Percentiles rank a stretch among this genome's conserved stretches.
Evolutionary conservation across 2,113 vertebrate species (phyloP).

Genomic region (Epinephelus cyanopodus): DNA sequence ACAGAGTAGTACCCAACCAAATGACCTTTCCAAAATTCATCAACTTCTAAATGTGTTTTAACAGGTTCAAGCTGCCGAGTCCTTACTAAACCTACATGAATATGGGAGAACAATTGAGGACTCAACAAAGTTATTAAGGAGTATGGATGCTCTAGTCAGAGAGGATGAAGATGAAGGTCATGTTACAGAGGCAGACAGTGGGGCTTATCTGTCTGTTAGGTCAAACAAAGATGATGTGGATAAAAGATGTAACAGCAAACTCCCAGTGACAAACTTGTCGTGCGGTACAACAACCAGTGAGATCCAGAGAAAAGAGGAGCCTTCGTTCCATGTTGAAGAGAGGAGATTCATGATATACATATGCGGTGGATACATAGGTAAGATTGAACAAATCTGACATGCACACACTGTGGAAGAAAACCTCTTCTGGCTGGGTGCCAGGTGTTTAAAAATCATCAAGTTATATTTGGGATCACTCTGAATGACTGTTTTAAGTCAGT

Average conservation of each 20-base stretch:
- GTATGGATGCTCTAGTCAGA: background rate
- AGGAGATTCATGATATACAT: conserved; percentile 80
- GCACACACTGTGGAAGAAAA: too few relatives aligned
- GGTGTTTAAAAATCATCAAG: background rate
- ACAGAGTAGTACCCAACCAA: background rate
- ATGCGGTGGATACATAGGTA: conserved; percentile 83
- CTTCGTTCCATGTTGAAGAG: conserved; percentile 42
- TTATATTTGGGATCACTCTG: background rate
- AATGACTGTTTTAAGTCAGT: background rate
- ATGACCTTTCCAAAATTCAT: background rate
- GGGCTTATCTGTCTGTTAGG: conserved; percentile 5
- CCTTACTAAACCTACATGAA: background rate
- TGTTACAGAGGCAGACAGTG: background rate
- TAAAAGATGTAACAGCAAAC: background rate
- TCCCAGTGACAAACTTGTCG: background rate
- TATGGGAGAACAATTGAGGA: background rate
- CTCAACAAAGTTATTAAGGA: conserved; percentile 31
- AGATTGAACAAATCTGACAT: background rate
- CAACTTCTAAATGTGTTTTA: background rate
- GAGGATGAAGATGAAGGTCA: conserved; percentile 5
- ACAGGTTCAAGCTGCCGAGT: conserved; percentile 39
- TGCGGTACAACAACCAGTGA: conserved; percentile 11
- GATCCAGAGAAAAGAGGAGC: conserved; percentile 41
- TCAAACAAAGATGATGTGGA: background rate
- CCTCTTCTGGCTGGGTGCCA: background rate